Evolutionary conservation across 1,140 invertebrate species (phyloP), one percentile per base, ranked within the genome.

Genomic region (Dryas iulia): DNA sequence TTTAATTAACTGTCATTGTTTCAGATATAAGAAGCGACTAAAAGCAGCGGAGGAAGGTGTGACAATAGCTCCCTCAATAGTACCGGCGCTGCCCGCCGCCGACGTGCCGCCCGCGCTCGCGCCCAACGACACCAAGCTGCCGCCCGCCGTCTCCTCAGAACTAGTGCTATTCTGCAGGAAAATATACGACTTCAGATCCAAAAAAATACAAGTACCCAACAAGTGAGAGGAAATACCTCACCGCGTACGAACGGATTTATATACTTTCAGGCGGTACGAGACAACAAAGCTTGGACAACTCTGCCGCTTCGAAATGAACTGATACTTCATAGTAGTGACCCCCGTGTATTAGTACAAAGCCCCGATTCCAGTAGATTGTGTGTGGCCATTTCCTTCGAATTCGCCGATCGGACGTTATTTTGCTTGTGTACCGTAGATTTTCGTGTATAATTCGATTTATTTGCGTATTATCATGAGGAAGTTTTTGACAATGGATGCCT

Each of bases 151-250:
- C 26, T 93, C 95, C 62, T 93, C 95, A 4, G 98, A 98, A 72
- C 95, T 97, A 86, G 96, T 99, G 1, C 97, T 99, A 78, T 97
- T 98, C 92, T 99, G 98, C 92, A 95, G 97, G 14, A 95, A 96
- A 74, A 97, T 98, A 30, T 99, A 99, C 91, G 98, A 99, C 90
- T 98, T 97, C 92, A 94, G 98, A 64, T 95, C 97, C 67, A 96
- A 96, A 78, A 95, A 96, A 73, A 94, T 97, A 61, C 85, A 88
- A 61, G 82, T 84, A 5, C 86, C 89, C 14, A 89, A 86, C 76
- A 90, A 91, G 67, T 91, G 87, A 90, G 75, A 59, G 14, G 7
- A 31, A 47, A 3, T 14, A 8, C 11, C 18, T 3, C 23, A 39
- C 58, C n/a, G 31, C 59, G 35, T 28, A 66, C 26, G 39, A 33